A percentile compares a stretch with the other conserved stretches of the same genome.
Conservation (phyloP, 2,113 vertebrate genomes). For the Neogobius melanostomus region DNA sequence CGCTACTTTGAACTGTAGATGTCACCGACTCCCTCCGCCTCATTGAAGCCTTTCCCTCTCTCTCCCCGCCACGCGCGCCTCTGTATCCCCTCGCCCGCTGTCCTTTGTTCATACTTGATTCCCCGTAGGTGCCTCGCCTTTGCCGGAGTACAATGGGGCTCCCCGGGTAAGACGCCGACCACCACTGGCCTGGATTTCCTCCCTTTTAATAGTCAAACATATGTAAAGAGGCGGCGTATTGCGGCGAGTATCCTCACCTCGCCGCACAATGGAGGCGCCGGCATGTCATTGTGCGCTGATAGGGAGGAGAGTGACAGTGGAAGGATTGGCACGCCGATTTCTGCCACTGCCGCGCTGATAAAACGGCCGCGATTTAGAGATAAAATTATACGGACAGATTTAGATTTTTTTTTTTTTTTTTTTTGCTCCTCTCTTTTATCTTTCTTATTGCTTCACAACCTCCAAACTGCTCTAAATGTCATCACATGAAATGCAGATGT, state of each 20-base stretch:
- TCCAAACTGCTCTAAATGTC: conserved; percentile 13
- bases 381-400: conserved; percentile 5
- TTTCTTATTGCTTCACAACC: background rate
- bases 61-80: background rate
- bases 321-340: conserved; percentile 10
- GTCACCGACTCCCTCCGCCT: conserved; percentile 41
- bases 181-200: conserved; percentile 3
- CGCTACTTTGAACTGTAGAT: conserved; percentile 63
- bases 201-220: conserved; percentile 53
- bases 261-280: background rate
- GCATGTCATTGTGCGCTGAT: conserved; percentile 5
- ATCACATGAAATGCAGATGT: conserved; percentile 4
- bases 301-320: conserved; percentile 4
- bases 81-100: conserved; percentile 19
- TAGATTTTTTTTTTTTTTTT: background rate
- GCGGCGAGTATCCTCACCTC: background rate
- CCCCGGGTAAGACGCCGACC: background rate
- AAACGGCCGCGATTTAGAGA: conserved; percentile 6
- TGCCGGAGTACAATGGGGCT: conserved; percentile 26
- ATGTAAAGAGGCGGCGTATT: conserved; percentile 33
- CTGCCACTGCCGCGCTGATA: conserved; percentile 4
- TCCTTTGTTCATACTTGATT: conserved; percentile 71
- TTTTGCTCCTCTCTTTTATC: background rate
- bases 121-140: conserved; percentile 45
- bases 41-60: conserved; percentile 34